phyloP scores from a whole-genome alignment of 37 sponge, comb jelly and placozoan genomes.

The Lycopodina hypogea region DNA sequence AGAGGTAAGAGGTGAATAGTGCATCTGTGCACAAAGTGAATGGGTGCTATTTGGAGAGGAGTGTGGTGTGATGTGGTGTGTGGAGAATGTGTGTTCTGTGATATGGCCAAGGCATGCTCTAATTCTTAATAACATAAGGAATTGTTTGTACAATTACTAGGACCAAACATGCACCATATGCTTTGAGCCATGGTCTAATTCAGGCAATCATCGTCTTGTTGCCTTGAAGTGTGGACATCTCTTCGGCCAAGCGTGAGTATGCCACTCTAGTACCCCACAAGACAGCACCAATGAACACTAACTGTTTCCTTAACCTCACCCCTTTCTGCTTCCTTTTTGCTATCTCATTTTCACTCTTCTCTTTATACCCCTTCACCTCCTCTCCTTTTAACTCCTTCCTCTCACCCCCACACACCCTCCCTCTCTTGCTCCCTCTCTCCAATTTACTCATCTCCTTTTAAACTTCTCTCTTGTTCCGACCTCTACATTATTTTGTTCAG shows the following conservation, averaged over 20 bases:
- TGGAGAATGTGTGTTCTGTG: neutral
- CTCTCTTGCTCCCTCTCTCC: neutral
- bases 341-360: neutral
- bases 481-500: slow-evolving; percentile 5
- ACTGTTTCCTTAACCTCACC: neutral
- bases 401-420: too few relatives aligned
- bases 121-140: neutral
- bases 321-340: neutral
- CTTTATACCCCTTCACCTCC: too few relatives aligned
- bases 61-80: neutral
- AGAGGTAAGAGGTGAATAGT: too few relatives aligned
- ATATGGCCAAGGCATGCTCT: neutral
- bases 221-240: slow-evolving; percentile 88
- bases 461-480: neutral
- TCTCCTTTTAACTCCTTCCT: too few relatives aligned
- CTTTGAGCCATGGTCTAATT: slow-evolving; percentile 87
- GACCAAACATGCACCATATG: slow-evolving; percentile 85
- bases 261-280: too few relatives aligned
- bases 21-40: too few relatives aligned
- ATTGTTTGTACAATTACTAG: too few relatives aligned
- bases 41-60: too few relatives aligned
- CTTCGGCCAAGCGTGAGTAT: slow-evolving; percentile 67
- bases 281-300: too few relatives aligned
- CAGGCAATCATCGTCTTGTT: slow-evolving; percentile 76
- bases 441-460: neutral